Evolutionary conservation across 2,888 invertebrate species (phyloP).

Genomic region (Zelleria hepariella): DNA sequence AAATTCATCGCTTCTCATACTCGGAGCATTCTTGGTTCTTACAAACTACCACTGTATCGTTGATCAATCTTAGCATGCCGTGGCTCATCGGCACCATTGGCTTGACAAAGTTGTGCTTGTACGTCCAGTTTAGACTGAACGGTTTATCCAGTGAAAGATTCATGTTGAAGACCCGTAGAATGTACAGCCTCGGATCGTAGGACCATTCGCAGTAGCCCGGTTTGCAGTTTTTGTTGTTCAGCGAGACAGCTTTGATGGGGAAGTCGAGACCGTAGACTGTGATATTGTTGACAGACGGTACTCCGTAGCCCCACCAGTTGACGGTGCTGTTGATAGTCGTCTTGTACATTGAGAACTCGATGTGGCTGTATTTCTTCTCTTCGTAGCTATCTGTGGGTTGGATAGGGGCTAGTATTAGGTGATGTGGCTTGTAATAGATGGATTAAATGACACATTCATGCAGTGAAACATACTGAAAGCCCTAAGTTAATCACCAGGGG

Average conservation of each 20-base stretch:
- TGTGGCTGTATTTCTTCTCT: conserved; percentile 71
- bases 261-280: conserved; percentile 18
- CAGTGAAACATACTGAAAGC: too few relatives aligned
- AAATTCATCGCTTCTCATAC: conserved; percentile 3
- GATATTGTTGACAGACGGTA: conserved; percentile 44
- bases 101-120: conserved; percentile 15
- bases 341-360: conserved; percentile 51
- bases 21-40: neutral
- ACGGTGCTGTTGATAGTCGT: conserved; percentile 37
- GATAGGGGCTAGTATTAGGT: too few relatives aligned
- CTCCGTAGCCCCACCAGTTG: conserved; percentile 62
- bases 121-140: conserved; percentile 44
- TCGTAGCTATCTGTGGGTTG: conserved; percentile 67
- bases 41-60: conserved; percentile 2
- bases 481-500: too few relatives aligned
- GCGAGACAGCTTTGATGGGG: conserved; percentile 29
- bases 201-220: conserved; percentile 31
- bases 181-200: conserved; percentile 30
- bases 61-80: neutral
- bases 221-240: conserved; percentile 35
- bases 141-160: conserved; percentile 46
- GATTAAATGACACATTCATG: too few relatives aligned
- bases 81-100: conserved; percentile 15
- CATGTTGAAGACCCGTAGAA: conserved; percentile 33
- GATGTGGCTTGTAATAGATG: too few relatives aligned